Evolutionary conservation across 1,140 invertebrate genomes (phyloP).

Genomic region (Bombus terrestris): DNA sequence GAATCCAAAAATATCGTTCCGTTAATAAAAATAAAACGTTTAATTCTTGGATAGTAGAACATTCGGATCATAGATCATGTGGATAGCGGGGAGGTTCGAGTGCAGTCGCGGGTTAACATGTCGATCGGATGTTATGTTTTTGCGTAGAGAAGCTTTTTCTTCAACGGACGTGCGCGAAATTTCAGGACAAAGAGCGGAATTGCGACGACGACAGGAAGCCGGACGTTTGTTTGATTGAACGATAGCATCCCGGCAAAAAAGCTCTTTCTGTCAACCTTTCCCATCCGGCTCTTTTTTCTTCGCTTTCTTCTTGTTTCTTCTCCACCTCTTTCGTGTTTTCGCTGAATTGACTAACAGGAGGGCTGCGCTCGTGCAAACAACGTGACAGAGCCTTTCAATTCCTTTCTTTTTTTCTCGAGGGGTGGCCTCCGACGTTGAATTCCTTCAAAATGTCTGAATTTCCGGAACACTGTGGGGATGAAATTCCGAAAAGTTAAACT

Average conservation of each 20-base stretch:
- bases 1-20: too few relatives aligned
- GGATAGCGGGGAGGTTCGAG: too few relatives aligned
- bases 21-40: too few relatives aligned
- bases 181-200: conserved; percentile 8
- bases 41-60: too few relatives aligned
- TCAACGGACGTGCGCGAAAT: not conserved
- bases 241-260: conserved; percentile 28
- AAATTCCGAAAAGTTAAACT: not conserved
- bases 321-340: not conserved
- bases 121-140: conserved; percentile 31
- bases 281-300: not conserved
- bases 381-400: not conserved
- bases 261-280: conserved; percentile 8
- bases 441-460: not conserved
- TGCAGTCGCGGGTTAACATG: not conserved
- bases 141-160: not conserved
- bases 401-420: not conserved
- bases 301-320: not conserved
- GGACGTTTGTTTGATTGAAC: conserved; percentile 36
- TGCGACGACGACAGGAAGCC: conserved; percentile 24
- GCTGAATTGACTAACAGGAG: not conserved
- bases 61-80: too few relatives aligned
- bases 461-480: not conserved
- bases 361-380: not conserved
- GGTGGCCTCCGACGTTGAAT: not conserved